Percentiles rank a stretch among this genome's conserved stretches.
Evolutionary conservation across 2,797 vertebrate genomes (phyloP).

Genomic region (Enteromius anoplus): DNA sequence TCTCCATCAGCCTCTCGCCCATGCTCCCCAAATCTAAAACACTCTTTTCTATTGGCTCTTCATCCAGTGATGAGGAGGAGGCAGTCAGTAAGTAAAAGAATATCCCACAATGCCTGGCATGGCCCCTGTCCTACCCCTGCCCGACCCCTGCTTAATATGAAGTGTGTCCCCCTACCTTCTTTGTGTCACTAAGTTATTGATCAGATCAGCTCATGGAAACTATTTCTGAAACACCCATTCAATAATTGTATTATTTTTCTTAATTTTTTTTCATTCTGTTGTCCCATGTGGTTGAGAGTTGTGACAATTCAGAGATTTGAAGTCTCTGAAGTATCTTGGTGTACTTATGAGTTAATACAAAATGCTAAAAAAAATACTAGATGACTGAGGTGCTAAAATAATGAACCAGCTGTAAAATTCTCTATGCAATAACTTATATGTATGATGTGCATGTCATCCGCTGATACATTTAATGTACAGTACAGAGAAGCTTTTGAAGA

Average conservation of each 20-base stretch:
- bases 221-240: neutral
- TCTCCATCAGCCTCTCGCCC: conserved; percentile 88
- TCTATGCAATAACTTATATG: neutral
- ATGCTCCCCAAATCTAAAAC: conserved; percentile 89
- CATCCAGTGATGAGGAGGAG: conserved; percentile 88
- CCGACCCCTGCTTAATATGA: conserved; percentile 39
- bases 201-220: neutral
- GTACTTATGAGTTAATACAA: neutral
- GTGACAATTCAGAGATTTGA: neutral
- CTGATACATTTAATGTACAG: neutral
- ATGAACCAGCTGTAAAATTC: neutral
- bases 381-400: neutral
- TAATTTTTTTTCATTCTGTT: neutral
- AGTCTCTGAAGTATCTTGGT: neutral
- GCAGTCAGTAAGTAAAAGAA: conserved; percentile 84
- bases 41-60: conserved; percentile 88
- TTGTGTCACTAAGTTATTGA: conserved; percentile 42
- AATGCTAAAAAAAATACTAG: neutral
- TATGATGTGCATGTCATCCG: conserved; percentile 3
- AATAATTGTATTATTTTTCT: neutral
- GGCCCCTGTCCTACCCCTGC: conserved; percentile 39
- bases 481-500: neutral
- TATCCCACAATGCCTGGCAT: conserved; percentile 45
- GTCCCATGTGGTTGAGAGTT: neutral
- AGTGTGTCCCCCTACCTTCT: conserved; percentile 27